These are phyloP conservation scores for Drosophila subquinaria DNA, from an alignment of 2,888 invertebrate species.

Conservation along the genomic window DNA sequence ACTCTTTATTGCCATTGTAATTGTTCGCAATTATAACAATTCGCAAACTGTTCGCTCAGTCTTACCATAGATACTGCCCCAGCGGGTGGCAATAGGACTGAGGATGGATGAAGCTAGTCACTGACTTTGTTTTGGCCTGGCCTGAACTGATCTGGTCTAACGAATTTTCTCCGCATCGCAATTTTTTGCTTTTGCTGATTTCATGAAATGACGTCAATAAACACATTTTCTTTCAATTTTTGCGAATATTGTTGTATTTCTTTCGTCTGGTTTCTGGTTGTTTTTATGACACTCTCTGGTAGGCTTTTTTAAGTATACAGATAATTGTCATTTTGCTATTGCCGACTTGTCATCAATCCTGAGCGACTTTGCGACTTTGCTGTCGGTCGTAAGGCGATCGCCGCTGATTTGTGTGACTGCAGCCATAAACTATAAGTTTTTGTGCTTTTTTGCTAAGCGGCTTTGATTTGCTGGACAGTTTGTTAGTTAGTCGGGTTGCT, in stretches of 20 bases:
- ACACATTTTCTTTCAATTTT: slow-evolving; percentile 66
- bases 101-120: slow-evolving; percentile 32
- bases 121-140: slow-evolving; percentile 13
- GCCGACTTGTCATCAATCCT: slow-evolving; percentile 76
- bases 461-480: slow-evolving; percentile 60
- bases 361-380: slow-evolving; percentile 38
- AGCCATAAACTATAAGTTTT: slow-evolving; percentile 65
- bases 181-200: slow-evolving; percentile 51
- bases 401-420: slow-evolving; percentile 62
- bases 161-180: slow-evolving; percentile 64
- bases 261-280: slow-evolving; percentile 50
- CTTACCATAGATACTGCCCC: slow-evolving; percentile 38
- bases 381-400: slow-evolving; percentile 58
- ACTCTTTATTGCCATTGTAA: slow-evolving; percentile 69
- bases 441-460: slow-evolving; percentile 63
- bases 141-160: slow-evolving; percentile 28
- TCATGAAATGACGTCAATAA: slow-evolving; percentile 75
- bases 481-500: slow-evolving; percentile 28
- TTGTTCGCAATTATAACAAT: slow-evolving; percentile 79
- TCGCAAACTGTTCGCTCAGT: slow-evolving; percentile 50
- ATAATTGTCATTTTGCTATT: slow-evolving; percentile 74
- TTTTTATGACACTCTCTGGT: slow-evolving; percentile 66
- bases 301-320: slow-evolving; percentile 46
- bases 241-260: slow-evolving; percentile 24
- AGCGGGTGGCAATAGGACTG: slow-evolving; percentile 69